Percentiles rank a stretch among this genome's conserved stretches.
phyloP scores from a whole-genome alignment of 2,113 vertebrate species.

The Chamaea fasciata region DNA sequence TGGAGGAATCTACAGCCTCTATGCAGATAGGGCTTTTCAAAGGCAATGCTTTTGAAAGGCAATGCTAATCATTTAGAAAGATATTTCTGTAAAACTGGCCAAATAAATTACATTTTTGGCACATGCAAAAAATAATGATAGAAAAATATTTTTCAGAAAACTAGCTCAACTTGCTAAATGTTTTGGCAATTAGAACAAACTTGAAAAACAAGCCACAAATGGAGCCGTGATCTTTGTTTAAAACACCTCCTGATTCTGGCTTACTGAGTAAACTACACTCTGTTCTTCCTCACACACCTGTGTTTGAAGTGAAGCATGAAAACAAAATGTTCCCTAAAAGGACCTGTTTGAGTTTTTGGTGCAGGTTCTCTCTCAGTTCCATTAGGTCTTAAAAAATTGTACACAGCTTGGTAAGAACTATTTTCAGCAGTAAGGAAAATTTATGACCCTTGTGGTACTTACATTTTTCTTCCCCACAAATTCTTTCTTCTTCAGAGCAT shows the following conservation, averaged over 20 bases:
- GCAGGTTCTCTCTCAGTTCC: neutral
- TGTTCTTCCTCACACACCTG: neutral
- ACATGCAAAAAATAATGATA: neutral
- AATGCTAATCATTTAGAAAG: neutral
- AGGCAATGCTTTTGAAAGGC: neutral
- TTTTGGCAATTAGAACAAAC: neutral
- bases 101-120: neutral
- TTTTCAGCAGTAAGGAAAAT: conserved; percentile 24
- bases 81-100: neutral
- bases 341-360: neutral
- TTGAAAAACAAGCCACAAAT: conserved; percentile 9
- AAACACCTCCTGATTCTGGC: neutral
- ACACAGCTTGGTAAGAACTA: neutral
- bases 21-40: neutral
- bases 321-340: neutral
- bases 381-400: neutral
- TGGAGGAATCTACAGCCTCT: neutral
- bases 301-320: neutral
- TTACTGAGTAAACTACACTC: neutral
- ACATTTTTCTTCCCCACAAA: conserved; percentile 1
- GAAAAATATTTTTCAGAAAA: conserved; percentile 17
- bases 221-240: neutral
- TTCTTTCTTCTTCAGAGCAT: neutral
- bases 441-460: neutral
- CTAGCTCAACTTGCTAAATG: neutral